Conservation (phyloP, 2,113 vertebrate genomes). For the Alces alces region DNA sequence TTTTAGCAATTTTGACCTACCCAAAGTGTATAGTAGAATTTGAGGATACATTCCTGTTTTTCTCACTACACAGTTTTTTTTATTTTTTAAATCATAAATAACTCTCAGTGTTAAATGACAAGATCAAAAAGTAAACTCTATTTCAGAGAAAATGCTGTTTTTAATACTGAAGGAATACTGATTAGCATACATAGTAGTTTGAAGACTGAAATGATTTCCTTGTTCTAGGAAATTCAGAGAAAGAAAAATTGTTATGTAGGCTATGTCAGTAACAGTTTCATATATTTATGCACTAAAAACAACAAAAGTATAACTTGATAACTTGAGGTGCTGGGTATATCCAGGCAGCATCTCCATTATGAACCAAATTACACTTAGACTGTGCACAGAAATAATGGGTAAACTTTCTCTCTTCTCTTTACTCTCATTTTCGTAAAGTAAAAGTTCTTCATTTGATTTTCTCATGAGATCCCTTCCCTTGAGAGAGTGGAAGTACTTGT, state of each 20-base stretch:
- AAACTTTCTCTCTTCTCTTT: not conserved
- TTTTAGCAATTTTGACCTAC: not conserved
- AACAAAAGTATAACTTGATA: not conserved
- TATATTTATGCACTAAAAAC: not conserved
- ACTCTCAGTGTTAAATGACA: not conserved
- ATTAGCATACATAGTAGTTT: constrained; percentile 10
- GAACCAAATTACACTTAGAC: not conserved
- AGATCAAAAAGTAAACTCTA: not conserved
- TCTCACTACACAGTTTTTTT: not conserved
- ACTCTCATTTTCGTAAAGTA: not conserved
- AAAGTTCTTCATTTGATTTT: not conserved
- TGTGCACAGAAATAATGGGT: not conserved
- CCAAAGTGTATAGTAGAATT: not conserved
- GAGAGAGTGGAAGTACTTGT: not conserved
- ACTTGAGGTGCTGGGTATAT: not conserved
- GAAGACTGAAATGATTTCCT: not conserved
- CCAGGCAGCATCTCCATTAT: not conserved
- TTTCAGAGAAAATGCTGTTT: not conserved
- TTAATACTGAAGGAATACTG: constrained; percentile 1
- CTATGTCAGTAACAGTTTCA: not conserved
- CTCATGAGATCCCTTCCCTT: not conserved
- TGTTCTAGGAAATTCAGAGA: not conserved
- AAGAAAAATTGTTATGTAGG: not conserved
- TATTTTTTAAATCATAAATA: not conserved
- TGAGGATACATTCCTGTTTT: not conserved